These are phyloP conservation scores for Anguilla anguilla DNA, from an alignment of 2,797 vertebrate genomes.

Conservation along the genomic window DNA sequence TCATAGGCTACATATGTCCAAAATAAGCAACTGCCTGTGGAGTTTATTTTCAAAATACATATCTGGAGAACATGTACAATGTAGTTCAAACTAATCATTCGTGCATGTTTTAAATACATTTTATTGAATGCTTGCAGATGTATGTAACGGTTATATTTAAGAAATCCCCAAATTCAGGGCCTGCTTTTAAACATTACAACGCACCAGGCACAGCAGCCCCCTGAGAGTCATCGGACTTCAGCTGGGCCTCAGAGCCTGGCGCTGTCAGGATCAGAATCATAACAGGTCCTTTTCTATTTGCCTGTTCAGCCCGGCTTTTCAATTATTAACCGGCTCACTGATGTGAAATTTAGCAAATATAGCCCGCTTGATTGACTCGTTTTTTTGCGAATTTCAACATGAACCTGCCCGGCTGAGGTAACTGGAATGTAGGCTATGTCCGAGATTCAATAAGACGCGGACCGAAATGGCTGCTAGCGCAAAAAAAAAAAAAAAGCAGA, in stretches of 20 bases:
- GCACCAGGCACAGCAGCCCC: too few relatives aligned
- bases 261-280: neutral
- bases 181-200: too few relatives aligned
- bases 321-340: neutral
- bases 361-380: neutral
- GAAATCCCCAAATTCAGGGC: too few relatives aligned
- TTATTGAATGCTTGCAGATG: too few relatives aligned
- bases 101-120: too few relatives aligned
- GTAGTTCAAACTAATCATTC: too few relatives aligned
- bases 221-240: neutral
- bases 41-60: too few relatives aligned
- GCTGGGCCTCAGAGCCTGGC: neutral
- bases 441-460: neutral
- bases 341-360: neutral
- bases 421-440: neutral
- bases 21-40: too few relatives aligned
- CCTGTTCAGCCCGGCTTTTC: neutral
- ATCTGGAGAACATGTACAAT: too few relatives aligned
- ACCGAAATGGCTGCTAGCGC: constrained; percentile 33
- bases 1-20: neutral
- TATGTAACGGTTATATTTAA: too few relatives aligned
- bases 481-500: constrained; percentile 11
- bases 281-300: neutral
- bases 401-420: neutral
- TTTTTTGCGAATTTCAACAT: neutral